A percentile compares a stretch with the other conserved stretches of the same genome.
Conservation (phyloP, 2,113 vertebrate species). For the Syrrhaptes paradoxus region DNA sequence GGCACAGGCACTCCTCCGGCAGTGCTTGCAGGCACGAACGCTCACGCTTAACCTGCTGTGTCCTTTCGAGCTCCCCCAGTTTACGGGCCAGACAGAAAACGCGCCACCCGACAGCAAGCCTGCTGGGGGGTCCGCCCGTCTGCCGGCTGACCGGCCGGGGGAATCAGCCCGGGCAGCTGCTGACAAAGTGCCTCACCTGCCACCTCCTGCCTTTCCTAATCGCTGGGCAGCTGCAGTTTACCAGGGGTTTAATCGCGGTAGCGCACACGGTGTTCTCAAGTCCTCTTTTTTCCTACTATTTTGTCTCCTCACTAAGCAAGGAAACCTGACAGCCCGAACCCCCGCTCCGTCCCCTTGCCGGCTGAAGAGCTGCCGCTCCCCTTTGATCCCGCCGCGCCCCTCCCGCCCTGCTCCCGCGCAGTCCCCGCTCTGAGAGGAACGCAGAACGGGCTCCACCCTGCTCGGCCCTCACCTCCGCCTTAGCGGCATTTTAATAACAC, state of each 20-base stretch:
- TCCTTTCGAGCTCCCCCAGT: neutral
- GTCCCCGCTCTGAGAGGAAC: neutral
- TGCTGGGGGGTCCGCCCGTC: too few relatives aligned
- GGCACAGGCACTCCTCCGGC: neutral
- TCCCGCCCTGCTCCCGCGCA: neutral
- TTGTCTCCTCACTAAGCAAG: too few relatives aligned
- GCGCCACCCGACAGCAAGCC: neutral
- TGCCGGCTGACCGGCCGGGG: neutral
- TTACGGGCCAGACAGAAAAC: neutral
- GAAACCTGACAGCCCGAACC: neutral
- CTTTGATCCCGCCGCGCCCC: accelerated
- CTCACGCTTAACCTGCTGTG: neutral
- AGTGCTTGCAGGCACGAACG: neutral
- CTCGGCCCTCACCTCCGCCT: neutral
- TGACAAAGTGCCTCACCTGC: accelerated
- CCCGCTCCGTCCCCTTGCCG: accelerated
- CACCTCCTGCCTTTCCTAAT: accelerated
- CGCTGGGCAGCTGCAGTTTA: accelerated
- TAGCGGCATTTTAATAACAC: neutral
- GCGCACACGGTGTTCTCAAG: accelerated
- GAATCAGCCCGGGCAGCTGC: neutral
- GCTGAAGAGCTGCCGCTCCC: accelerated
- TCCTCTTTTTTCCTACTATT: too few relatives aligned
- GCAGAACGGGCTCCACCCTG: accelerated
- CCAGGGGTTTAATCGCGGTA: accelerated